These are phyloP conservation scores for Monoplex corrugatus DNA, from an alignment of 2,888 invertebrate species.

Conservation along the genomic window DNA sequence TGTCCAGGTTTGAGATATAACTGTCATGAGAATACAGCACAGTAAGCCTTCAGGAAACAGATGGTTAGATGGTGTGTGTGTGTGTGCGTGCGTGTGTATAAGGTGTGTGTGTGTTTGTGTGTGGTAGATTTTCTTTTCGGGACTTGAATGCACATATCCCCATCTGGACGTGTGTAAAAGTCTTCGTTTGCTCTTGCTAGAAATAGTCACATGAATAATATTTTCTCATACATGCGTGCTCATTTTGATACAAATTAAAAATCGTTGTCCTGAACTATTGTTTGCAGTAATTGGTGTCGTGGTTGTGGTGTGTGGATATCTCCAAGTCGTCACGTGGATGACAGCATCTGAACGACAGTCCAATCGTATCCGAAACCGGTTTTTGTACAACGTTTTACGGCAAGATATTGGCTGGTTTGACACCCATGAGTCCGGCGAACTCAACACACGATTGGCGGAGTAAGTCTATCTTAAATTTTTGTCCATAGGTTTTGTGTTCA, in stretches of 20 bases:
- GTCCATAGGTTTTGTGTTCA: too few relatives aligned
- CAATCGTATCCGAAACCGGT: slow-evolving; percentile 81
- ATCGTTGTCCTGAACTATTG: slow-evolving; percentile 7
- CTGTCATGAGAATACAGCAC: too few relatives aligned
- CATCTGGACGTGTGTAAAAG: too few relatives aligned
- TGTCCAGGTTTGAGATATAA: not conserved
- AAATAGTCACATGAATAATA: not conserved
- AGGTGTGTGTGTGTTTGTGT: not conserved
- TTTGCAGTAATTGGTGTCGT: slow-evolving; percentile 73
- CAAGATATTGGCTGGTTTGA: slow-evolving; percentile 81
- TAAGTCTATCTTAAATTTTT: slow-evolving; percentile 64
- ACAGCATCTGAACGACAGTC: slow-evolving; percentile 82
- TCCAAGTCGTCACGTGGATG: slow-evolving; percentile 81
- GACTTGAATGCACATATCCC: too few relatives aligned
- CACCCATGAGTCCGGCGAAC: slow-evolving; percentile 76
- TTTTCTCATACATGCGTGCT: not conserved
- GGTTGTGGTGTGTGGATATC: slow-evolving; percentile 76
- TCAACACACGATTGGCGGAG: slow-evolving; percentile 78
- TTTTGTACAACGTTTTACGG: slow-evolving; percentile 80
- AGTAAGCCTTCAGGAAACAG: too few relatives aligned
- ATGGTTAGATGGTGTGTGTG: too few relatives aligned
- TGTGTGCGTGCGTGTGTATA: not conserved
- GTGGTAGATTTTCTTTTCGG: too few relatives aligned
- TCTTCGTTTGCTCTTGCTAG: not conserved
- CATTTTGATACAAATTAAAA: not conserved